These are phyloP conservation scores for Amphipoea lucens DNA, from an alignment of 2,888 invertebrate genomes.

Conservation along the genomic window DNA sequence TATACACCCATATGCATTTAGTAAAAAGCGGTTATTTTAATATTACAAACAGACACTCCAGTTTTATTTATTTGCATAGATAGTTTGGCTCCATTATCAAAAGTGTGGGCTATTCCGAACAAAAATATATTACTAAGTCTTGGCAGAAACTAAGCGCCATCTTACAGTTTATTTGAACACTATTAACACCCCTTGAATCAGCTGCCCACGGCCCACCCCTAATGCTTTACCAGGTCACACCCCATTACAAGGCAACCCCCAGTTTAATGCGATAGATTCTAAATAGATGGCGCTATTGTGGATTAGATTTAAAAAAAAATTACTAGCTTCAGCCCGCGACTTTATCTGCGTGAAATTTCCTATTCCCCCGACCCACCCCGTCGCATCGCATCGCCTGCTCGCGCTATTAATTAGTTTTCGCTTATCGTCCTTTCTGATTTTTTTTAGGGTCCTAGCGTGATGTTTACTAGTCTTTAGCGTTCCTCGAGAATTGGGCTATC, in stretches of 20 bases:
- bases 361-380: background rate
- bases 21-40: no score
- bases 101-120: background rate
- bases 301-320: background rate
- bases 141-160: conserved; percentile 31
- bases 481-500: background rate
- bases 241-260: no score
- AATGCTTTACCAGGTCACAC: background rate
- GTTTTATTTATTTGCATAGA: background rate
- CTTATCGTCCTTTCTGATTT: background rate
- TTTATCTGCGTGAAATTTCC: background rate
- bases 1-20: no score
- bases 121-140: background rate
- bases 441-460: background rate
- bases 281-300: conserved; percentile 37
- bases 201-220: background rate
- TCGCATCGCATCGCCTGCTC: background rate
- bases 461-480: background rate
- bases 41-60: no score
- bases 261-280: background rate
- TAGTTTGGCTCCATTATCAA: background rate
- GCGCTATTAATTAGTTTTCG: background rate
- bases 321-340: background rate
- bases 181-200: background rate
- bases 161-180: conserved; percentile 5